Evolutionary conservation across 2,888 invertebrate species (phyloP).

Genomic region (Leptinotarsa juncta): DNA sequence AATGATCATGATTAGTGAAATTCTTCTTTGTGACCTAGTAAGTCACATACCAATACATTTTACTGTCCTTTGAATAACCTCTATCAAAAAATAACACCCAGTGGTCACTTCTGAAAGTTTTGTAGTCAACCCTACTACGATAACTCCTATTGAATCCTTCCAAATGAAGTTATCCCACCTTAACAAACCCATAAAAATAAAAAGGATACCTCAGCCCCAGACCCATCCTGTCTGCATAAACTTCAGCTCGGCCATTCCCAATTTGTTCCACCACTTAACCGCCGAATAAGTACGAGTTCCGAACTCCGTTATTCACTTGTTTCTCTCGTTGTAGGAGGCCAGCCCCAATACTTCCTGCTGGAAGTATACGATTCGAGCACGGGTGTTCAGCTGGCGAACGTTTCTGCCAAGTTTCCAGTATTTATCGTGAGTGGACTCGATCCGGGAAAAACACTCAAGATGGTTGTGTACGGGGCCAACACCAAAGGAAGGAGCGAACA

Average conservation of each 20-base stretch:
- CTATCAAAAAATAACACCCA: too few relatives aligned
- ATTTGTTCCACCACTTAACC: slow-evolving; percentile 41
- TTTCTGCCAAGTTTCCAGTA: slow-evolving; percentile 77
- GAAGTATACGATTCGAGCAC: slow-evolving; percentile 74
- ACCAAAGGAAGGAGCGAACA: slow-evolving; percentile 84
- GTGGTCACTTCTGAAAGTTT: too few relatives aligned
- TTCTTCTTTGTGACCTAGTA: too few relatives aligned
- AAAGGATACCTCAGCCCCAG: not conserved
- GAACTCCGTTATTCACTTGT: slow-evolving; percentile 35
- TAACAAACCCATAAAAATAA: slow-evolving; percentile 1
- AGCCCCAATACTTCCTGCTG: slow-evolving; percentile 78
- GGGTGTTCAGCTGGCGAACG: slow-evolving; percentile 70
- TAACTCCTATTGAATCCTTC: slow-evolving; percentile 3
- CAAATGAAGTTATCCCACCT: slow-evolving; percentile 9
- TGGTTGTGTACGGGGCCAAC: slow-evolving; percentile 86
- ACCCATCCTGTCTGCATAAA: slow-evolving; percentile 32
- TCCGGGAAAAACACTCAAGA: slow-evolving; percentile 81
- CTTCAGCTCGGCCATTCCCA: slow-evolving; percentile 35
- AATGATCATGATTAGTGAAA: too few relatives aligned
- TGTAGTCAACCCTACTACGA: not conserved
- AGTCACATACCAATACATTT: too few relatives aligned
- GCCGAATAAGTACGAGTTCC: slow-evolving; percentile 35
- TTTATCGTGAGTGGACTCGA: slow-evolving; percentile 84
- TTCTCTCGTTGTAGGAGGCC: slow-evolving; percentile 65
- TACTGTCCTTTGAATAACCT: too few relatives aligned